Conservation (phyloP, 2,797 vertebrate species). For the Notolepis coatsorum region DNA sequence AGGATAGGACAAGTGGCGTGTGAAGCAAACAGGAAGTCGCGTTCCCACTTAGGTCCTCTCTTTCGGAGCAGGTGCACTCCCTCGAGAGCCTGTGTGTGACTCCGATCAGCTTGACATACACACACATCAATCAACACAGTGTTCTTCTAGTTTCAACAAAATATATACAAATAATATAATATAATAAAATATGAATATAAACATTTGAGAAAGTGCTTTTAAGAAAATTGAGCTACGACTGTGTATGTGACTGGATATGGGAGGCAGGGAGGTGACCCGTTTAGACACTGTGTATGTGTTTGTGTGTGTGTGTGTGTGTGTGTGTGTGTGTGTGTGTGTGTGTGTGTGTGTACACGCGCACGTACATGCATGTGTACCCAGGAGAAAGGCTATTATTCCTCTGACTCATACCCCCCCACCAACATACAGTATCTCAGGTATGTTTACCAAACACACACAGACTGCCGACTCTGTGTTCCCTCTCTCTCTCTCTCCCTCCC, state of each 20-base stretch:
- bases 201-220: too few species aligned
- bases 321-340: constrained; percentile 24
- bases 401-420: not conserved
- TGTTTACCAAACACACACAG: constrained; percentile 66
- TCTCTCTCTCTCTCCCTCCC: constrained; percentile 16
- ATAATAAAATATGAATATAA: too few species aligned
- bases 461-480: constrained; percentile 12
- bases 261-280: too few species aligned
- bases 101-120: not conserved
- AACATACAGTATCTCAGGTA: constrained; percentile 35
- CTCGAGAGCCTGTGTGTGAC: not conserved
- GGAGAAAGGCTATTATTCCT: constrained; percentile 29
- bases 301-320: constrained; percentile 13
- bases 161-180: too few species aligned
- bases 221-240: too few species aligned
- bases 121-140: not conserved
- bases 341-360: constrained; percentile 4
- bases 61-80: not conserved
- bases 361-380: not conserved
- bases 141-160: not conserved
- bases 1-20: constrained; percentile 33
- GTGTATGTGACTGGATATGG: too few species aligned
- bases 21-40: constrained; percentile 51
- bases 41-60: not conserved
- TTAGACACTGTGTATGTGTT: not conserved